Conservation (phyloP, 2,888 invertebrate genomes). For the Parnassius mnemosyne region DNA sequence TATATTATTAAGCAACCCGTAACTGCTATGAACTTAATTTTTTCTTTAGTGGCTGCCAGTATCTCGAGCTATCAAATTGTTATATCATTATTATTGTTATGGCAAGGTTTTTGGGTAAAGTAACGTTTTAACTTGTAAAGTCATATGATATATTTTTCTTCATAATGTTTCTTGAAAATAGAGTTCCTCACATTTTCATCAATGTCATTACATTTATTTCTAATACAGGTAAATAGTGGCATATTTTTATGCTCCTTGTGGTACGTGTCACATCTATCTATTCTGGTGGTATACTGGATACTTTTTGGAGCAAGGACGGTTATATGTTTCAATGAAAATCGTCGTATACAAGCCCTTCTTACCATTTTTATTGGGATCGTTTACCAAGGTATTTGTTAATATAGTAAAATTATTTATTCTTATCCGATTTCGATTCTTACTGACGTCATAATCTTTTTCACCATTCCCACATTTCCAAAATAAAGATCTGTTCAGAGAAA, state of each 20-base stretch:
- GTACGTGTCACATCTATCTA: constrained; percentile 55
- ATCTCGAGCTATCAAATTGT: constrained; percentile 51
- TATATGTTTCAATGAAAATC: constrained; percentile 31
- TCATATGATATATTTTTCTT: too few relatives aligned
- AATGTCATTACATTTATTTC: background rate
- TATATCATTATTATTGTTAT: constrained; percentile 46
- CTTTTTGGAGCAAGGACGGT: constrained; percentile 40
- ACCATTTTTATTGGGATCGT: constrained; percentile 34
- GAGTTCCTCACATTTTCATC: too few relatives aligned
- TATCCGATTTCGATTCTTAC: too few relatives aligned
- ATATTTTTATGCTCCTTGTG: constrained; percentile 49
- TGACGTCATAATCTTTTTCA: too few relatives aligned
- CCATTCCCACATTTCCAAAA: too few relatives aligned
- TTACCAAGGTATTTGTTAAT: constrained; percentile 39
- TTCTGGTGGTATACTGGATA: constrained; percentile 45
- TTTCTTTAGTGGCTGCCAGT: constrained; percentile 41
- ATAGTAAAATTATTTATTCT: too few relatives aligned
- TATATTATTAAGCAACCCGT: constrained; percentile 40
- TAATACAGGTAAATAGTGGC: constrained; percentile 38
- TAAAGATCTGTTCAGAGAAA: too few relatives aligned
- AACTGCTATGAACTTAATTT: constrained; percentile 43
- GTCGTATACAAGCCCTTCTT: constrained; percentile 31
- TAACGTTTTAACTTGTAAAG: background rate
- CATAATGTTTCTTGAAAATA: too few relatives aligned
- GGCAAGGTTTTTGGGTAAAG: constrained; percentile 41